These are phyloP conservation scores for Chironomus tepperi DNA, from an alignment of 1,140 invertebrate species.

Conservation along the genomic window DNA sequence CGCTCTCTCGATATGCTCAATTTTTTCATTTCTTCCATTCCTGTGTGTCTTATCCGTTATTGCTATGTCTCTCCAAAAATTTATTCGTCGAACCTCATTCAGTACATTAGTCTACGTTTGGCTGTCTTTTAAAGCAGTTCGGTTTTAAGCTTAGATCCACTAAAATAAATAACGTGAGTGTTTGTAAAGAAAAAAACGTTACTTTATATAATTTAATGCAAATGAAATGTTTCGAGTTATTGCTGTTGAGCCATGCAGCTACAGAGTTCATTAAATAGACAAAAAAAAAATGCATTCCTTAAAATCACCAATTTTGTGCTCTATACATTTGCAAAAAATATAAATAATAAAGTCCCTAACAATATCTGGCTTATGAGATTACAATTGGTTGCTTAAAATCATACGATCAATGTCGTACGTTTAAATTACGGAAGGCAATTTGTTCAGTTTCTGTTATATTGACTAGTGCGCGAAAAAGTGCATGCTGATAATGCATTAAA, in stretches of 20 bases:
- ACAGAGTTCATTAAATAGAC: too few relatives aligned
- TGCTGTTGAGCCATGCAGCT: too few relatives aligned
- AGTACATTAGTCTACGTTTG: not conserved
- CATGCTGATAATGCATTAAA: not conserved
- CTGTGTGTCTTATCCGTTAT: not conserved
- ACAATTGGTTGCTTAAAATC: not conserved
- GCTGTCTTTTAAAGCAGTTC: not conserved
- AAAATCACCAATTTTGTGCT: too few relatives aligned
- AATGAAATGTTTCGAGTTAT: too few relatives aligned
- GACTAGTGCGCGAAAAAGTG: not conserved
- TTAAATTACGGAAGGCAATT: too few relatives aligned
- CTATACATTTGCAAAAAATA: too few relatives aligned
- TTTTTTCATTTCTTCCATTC: too few relatives aligned
- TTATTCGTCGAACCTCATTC: not conserved
- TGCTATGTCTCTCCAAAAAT: not conserved
- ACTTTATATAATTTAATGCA: too few relatives aligned
- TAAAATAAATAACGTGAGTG: slow-evolving; percentile 7
- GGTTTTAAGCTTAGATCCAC: not conserved
- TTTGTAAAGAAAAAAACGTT: not conserved
- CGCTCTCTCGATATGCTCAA: too few relatives aligned
- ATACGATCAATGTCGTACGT: not conserved
- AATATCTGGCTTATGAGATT: not conserved
- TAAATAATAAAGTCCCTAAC: too few relatives aligned
- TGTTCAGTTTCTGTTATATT: not conserved
- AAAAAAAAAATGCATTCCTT: too few relatives aligned